A percentile compares a stretch with the other conserved stretches of the same genome.
Conservation (phyloP, 1,140 invertebrate species). For the Stegodyphus mimosarum region DNA sequence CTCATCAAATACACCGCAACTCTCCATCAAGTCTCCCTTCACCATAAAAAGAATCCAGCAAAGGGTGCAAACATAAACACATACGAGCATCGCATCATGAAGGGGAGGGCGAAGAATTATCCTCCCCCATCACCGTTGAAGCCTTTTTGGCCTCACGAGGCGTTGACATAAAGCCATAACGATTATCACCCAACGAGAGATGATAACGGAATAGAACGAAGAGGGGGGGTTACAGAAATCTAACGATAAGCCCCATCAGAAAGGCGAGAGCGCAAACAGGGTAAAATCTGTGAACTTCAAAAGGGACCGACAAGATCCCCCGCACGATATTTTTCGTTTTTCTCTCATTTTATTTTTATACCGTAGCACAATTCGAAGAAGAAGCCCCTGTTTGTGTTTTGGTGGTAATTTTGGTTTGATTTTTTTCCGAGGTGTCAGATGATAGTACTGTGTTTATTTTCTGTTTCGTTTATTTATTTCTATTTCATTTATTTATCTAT, state of each 20-base stretch:
- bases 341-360: too few species aligned
- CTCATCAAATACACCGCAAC: neutral
- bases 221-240: neutral
- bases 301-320: neutral
- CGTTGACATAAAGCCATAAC: slow-evolving; percentile 50
- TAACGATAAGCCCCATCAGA: neutral
- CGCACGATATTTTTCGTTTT: too few species aligned
- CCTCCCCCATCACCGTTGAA: neutral
- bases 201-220: neutral
- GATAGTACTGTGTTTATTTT: too few species aligned
- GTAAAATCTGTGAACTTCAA: slow-evolving; percentile 24
- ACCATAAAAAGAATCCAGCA: neutral
- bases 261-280: neutral
- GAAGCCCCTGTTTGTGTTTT: too few species aligned
- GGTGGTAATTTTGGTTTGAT: too few species aligned
- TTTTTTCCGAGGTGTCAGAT: too few species aligned
- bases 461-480: too few species aligned
- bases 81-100: neutral
- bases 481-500: too few species aligned
- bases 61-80: neutral
- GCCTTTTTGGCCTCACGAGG: neutral
- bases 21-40: neutral
- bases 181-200: slow-evolving; percentile 31
- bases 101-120: too few species aligned
- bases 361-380: too few species aligned